Percentiles rank a stretch among this genome's conserved stretches.
Conservation (phyloP, 2,888 invertebrate species). For the Oscheius sp. region DNA sequence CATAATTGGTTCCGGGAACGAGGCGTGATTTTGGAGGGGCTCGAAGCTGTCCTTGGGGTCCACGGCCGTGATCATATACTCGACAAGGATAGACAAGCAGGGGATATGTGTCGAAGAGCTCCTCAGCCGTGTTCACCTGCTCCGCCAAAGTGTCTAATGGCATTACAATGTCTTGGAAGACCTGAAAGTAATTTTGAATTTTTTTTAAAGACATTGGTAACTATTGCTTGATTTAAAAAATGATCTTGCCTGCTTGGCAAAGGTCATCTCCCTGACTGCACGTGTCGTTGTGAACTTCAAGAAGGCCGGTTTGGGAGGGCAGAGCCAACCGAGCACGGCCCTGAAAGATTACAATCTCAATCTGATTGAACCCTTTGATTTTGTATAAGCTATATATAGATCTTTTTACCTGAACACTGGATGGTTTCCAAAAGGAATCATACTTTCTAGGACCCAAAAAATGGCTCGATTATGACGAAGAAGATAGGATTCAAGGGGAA, state of each 20-base stretch:
- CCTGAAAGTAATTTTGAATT: conserved; percentile 64
- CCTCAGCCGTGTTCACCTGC: conserved; percentile 72
- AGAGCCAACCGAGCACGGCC: conserved; percentile 77
- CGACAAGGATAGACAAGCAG: conserved; percentile 80
- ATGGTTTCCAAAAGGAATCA: conserved; percentile 80
- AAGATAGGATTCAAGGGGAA: conserved; percentile 76
- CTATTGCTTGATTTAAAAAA: too few species aligned
- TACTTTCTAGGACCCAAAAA: conserved; percentile 81
- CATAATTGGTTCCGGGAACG: conserved; percentile 77
- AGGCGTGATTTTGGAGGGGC: conserved; percentile 76
- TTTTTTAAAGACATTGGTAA: not conserved
- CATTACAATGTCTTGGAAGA: conserved; percentile 80
- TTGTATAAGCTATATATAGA: not conserved
- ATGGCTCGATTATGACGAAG: conserved; percentile 78
- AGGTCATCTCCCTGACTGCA: conserved; percentile 78
- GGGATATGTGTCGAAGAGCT: conserved; percentile 78
- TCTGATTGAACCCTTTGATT: not conserved
- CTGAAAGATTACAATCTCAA: conserved; percentile 23
- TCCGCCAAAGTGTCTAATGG: conserved; percentile 78
- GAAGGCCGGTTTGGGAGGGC: conserved; percentile 80
- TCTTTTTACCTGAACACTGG: conserved; percentile 75
- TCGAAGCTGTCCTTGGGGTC: conserved; percentile 69
- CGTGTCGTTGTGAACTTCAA: conserved; percentile 81
- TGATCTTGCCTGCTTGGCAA: conserved; percentile 77
- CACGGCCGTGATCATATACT: conserved; percentile 77